Conservation (phyloP, 2,888 invertebrate species). For the Scaptomyza tumidula region DNA sequence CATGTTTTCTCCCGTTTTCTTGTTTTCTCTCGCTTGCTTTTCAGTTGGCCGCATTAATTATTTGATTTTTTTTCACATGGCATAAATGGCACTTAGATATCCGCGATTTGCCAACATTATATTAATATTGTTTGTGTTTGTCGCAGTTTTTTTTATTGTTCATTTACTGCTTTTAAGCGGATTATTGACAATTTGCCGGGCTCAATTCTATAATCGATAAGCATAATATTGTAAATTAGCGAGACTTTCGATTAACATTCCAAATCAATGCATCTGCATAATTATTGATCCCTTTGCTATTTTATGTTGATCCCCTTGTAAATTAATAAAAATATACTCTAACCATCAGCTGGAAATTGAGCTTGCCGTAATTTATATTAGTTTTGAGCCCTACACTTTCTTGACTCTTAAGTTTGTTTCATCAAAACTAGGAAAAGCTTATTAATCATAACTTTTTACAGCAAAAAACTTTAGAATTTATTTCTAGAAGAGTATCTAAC, state of each 20-base stretch:
- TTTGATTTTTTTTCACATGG: conserved; percentile 52
- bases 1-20: conserved; percentile 17
- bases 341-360: not conserved
- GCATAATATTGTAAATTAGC: conserved; percentile 32
- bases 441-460: no score
- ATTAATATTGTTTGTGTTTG: conserved; percentile 21
- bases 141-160: not conserved
- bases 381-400: no score
- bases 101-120: conserved; percentile 30
- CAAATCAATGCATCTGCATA: conserved; percentile 14
- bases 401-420: no score
- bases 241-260: conserved; percentile 26
- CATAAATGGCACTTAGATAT: conserved; percentile 56
- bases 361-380: no score
- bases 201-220: conserved; percentile 28
- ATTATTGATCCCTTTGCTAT: conserved; percentile 18
- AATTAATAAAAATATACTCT: not conserved
- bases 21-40: conserved; percentile 43
- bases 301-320: not conserved
- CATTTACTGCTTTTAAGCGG: conserved; percentile 37
- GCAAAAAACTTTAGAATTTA: no score
- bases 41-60: conserved; percentile 64
- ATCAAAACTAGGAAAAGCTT: no score
- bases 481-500: not conserved
- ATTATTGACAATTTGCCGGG: conserved; percentile 51